Evolutionary conservation across 2,888 invertebrate species (phyloP).

Genomic region (Calameuta pallipes): DNA sequence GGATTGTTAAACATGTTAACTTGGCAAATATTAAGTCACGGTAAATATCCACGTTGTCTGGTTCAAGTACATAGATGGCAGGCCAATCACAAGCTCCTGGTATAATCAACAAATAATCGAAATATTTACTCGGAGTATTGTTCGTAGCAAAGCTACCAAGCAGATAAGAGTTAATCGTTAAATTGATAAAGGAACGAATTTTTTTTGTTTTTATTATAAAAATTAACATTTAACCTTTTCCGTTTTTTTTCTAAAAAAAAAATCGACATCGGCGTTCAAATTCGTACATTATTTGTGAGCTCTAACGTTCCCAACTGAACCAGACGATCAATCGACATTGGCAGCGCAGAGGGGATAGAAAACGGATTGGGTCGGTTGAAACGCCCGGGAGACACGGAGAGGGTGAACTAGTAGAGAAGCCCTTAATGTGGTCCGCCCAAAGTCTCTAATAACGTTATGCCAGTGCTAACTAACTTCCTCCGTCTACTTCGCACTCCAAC

Average conservation of each 20-base stretch:
- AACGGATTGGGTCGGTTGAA: no score
- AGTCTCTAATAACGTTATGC: conserved; percentile 44
- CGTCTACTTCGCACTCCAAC: conserved; percentile 20
- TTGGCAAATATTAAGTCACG: conserved; percentile 5
- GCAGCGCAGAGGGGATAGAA: no score
- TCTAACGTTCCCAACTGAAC: no score
- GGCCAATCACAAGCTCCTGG: neutral
- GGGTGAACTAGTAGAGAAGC: neutral
- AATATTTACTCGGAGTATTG: neutral
- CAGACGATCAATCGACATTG: no score
- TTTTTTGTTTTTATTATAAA: neutral
- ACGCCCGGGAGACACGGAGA: no score
- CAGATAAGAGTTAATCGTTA: neutral
- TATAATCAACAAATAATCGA: neutral
- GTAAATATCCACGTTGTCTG: neutral
- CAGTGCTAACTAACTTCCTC: conserved; percentile 39
- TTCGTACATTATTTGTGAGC: no score
- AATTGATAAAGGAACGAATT: neutral
- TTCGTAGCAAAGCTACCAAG: neutral
- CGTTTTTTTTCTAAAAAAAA: no score
- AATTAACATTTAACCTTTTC: neutral
- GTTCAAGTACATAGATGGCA: neutral
- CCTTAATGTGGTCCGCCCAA: conserved; percentile 4
- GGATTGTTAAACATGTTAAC: conserved; percentile 12
- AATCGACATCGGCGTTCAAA: no score